phyloP scores from a whole-genome alignment of 2,113 vertebrate genomes.

The Polypterus bichir region DNA sequence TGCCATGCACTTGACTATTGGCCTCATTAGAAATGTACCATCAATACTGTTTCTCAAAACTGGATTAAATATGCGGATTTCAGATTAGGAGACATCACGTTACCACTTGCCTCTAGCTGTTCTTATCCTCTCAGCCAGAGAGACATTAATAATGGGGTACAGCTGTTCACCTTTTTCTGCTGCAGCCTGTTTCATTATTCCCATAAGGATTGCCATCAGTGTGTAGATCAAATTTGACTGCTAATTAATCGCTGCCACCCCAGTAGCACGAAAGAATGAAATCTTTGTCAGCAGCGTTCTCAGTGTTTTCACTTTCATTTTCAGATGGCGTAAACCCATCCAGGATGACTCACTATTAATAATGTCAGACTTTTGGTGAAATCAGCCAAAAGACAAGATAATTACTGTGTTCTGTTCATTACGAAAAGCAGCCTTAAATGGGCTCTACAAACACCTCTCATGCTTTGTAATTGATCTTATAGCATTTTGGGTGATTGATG shows the following conservation, averaged over 20 bases:
- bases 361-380: not conserved
- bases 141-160: conserved; percentile 12
- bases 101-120: conserved; percentile 17
- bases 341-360: not conserved
- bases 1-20: too few species aligned
- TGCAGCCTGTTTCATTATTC: not conserved
- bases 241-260: not conserved
- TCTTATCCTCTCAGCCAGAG: conserved; percentile 23
- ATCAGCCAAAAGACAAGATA: not conserved
- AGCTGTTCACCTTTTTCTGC: conserved; percentile 8
- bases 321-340: not conserved
- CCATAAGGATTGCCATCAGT: not conserved
- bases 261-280: not conserved
- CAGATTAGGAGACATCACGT: not conserved
- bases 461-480: too few species aligned
- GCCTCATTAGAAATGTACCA: conserved; percentile 9
- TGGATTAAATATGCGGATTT: conserved; percentile 9
- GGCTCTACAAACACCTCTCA: not conserved
- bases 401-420: not conserved
- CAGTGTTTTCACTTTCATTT: not conserved
- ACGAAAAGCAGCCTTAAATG: not conserved
- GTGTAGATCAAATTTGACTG: not conserved
- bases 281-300: not conserved
- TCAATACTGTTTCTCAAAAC: not conserved
- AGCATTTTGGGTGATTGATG: too few species aligned